Base-by-base conservation (phyloP, 2,888 invertebrate species). In the Perdita meconis region DNA sequence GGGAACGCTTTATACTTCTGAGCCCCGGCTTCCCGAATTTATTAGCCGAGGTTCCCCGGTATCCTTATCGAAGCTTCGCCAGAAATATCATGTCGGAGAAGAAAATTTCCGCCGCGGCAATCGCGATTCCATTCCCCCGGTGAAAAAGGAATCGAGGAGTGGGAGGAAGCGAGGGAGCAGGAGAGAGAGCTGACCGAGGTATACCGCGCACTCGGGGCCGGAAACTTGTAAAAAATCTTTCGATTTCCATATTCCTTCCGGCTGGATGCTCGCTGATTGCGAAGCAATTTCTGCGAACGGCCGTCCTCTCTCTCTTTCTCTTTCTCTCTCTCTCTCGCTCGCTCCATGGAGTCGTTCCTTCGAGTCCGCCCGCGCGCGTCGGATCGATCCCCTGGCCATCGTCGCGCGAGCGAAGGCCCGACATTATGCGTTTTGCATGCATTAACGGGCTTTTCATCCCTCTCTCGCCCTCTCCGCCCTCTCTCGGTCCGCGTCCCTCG, bases 351-450 rank as follows among this genome's bases (percentile, higher is more conserved):
- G 5, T 22, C 4, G 63, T 72, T 74, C 44, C 74, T 72, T 74
- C 16, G 59, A 22, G 30, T 22, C 26, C 22, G 19, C 16, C 22
- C 8, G 16, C 22, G 19, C 16, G 30, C 8, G 16, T 42, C 10
- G n/a, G 44, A 24, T 59, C 30, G 50, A 55, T 34, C 24, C n/a
- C 36, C 19, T n/a, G n/a, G 12, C 36, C 38, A 38, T 8, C 26
- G 13, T 26, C 51, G 38, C 22, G 56, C 12, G 8, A 5, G 34
- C 16, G 34, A 3, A 13, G 34, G 47, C 16, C 42, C 55, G 42
- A 42, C 55, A 56, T 66, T 74, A 66, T 55, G 65, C 65, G 75
- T 74, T 75, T 74, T 66, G 75, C 75, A 75, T 74, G 47, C 50
- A 75, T 75, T 75, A 75, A 47, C 60, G 63, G 36, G 36, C 5